Percentiles rank a stretch among this genome's conserved stretches.
Conservation (phyloP, 2,113 vertebrate species). For the Dipodomys merriami region DNA sequence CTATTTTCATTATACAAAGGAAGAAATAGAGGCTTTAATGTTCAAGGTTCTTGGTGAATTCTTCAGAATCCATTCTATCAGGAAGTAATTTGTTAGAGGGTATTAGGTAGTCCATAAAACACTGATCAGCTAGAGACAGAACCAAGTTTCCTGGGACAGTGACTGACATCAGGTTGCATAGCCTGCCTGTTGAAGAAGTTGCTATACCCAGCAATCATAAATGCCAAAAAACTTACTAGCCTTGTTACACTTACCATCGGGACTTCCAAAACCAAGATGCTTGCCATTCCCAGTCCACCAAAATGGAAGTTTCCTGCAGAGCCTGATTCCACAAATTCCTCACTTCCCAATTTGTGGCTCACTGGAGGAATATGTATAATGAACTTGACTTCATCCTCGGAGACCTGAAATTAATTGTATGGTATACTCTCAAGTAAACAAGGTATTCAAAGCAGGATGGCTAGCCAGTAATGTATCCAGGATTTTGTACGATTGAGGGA, state of each 20-base stretch:
- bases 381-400: background rate
- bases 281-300: background rate
- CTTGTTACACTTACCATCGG: background rate
- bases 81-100: background rate
- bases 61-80: background rate
- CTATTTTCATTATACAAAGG: constrained; percentile 4
- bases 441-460: background rate
- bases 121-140: background rate
- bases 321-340: background rate
- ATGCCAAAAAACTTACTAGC: background rate
- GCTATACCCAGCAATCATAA: background rate
- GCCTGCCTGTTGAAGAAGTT: background rate
- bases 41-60: background rate
- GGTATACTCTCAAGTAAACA: background rate
- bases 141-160: background rate
- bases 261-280: background rate
- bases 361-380: background rate
- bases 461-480: too few relatives aligned
- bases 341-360: background rate
- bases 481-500: background rate
- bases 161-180: background rate
- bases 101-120: background rate
- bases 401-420: background rate
- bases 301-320: background rate
- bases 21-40: background rate